Conservation (phyloP, 2,888 invertebrate genomes). For the Melanostoma mellinum region DNA sequence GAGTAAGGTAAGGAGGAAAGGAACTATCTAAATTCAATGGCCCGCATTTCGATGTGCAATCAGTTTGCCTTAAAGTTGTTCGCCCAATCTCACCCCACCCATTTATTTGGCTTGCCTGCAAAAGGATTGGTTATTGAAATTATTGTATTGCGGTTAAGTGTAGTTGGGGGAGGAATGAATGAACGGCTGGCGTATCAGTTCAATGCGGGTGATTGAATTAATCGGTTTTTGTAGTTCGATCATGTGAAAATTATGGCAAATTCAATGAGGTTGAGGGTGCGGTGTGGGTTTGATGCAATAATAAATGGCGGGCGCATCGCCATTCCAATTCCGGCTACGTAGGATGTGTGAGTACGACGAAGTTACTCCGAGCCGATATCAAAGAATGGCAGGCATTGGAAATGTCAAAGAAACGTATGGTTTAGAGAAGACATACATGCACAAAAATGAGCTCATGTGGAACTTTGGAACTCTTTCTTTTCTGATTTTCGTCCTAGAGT, state of each 20-base stretch:
- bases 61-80: constrained; percentile 39
- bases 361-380: no score
- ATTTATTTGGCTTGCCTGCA: constrained; percentile 17
- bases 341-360: no score
- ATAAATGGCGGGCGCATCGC: no score
- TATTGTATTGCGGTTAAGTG: constrained; percentile 7
- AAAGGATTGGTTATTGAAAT: neutral
- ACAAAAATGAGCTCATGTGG: no score
- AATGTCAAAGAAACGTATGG: no score
- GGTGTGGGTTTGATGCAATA: no score
- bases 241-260: constrained; percentile 47
- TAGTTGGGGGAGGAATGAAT: constrained; percentile 13
- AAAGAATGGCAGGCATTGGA: no score
- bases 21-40: constrained; percentile 27
- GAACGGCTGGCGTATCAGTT: constrained; percentile 40
- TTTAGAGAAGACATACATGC: no score
- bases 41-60: constrained; percentile 54
- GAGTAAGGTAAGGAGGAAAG: neutral
- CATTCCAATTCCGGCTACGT: no score
- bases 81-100: neutral
- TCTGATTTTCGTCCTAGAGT: no score
- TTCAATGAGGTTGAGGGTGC: no score
- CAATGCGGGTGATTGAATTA: constrained; percentile 64
- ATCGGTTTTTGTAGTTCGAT: constrained; percentile 60
- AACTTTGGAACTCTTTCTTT: no score